Conservation (phyloP, 2,888 invertebrate species). For the Agrochola litura region DNA sequence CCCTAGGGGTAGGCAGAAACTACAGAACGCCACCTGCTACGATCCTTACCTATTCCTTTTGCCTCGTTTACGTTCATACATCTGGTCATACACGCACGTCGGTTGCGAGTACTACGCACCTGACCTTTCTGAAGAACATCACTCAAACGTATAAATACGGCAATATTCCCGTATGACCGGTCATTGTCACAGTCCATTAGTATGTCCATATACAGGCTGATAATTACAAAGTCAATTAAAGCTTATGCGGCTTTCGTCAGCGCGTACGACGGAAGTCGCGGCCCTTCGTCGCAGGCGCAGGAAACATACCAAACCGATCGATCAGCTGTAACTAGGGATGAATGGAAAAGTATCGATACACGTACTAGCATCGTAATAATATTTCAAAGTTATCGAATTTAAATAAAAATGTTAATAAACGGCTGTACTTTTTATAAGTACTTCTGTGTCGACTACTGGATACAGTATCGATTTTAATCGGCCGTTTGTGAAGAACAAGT, state of each 20-base stretch:
- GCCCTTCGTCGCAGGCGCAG: slow-evolving; percentile 60
- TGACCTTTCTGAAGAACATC: not conserved
- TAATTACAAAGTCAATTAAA: slow-evolving; percentile 46
- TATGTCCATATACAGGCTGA: slow-evolving; percentile 5
- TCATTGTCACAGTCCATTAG: slow-evolving; percentile 11
- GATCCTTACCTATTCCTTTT: not conserved
- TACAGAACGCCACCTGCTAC: not conserved
- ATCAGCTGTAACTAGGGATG: slow-evolving; percentile 49
- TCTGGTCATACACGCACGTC: no score
- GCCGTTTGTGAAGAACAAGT: no score
- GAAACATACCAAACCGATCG: slow-evolving; percentile 59
- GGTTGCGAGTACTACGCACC: not conserved
- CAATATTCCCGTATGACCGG: not conserved
- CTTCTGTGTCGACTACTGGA: no score
- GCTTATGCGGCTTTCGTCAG: slow-evolving; percentile 42
- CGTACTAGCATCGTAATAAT: no score
- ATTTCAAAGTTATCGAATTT: no score
- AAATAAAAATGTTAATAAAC: no score
- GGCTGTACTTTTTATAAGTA: no score
- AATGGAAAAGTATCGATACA: slow-evolving; percentile 24
- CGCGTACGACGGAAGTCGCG: slow-evolving; percentile 64
- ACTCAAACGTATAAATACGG: not conserved
- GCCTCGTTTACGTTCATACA: not conserved
- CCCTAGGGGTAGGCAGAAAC: not conserved
- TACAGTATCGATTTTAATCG: no score